Conservation (phyloP, 1,140 invertebrate species). For the Ruditapes philippinarum region DNA sequence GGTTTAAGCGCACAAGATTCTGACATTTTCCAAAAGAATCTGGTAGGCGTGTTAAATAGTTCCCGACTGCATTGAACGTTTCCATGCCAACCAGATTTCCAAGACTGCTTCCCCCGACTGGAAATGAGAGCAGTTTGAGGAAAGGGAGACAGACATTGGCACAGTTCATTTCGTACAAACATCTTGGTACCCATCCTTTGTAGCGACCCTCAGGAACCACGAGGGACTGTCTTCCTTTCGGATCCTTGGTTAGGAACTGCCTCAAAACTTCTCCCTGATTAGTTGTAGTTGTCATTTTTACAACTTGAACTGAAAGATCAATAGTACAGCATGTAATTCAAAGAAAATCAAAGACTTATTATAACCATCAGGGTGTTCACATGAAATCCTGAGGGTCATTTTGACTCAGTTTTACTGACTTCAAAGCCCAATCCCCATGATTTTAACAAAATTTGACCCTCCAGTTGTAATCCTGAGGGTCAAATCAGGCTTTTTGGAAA, state of each 20-base stretch:
- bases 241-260: constrained; percentile 71
- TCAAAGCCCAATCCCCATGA: too few species aligned
- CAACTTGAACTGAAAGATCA: background rate
- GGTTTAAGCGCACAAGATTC: constrained; percentile 75
- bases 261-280: constrained; percentile 69
- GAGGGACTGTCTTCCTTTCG: constrained; percentile 70
- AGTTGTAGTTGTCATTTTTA: constrained; percentile 33
- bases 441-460: too few species aligned
- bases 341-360: too few species aligned
- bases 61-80: constrained; percentile 80
- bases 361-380: too few species aligned
- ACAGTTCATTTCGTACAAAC: constrained; percentile 77
- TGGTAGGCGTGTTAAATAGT: constrained; percentile 78
- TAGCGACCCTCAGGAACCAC: constrained; percentile 82
- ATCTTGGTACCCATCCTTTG: constrained; percentile 82
- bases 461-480: too few species aligned
- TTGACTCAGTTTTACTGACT: too few species aligned
- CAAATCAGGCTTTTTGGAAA: too few species aligned
- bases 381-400: too few species aligned
- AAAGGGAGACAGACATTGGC: constrained; percentile 79
- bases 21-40: constrained; percentile 79
- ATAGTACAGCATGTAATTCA: too few species aligned
- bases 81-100: constrained; percentile 76
- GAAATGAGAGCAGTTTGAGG: constrained; percentile 81
- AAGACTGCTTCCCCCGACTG: constrained; percentile 80